phyloP scores from a whole-genome alignment of 2,888 invertebrate genomes.

The Belgica antarctica region DNA sequence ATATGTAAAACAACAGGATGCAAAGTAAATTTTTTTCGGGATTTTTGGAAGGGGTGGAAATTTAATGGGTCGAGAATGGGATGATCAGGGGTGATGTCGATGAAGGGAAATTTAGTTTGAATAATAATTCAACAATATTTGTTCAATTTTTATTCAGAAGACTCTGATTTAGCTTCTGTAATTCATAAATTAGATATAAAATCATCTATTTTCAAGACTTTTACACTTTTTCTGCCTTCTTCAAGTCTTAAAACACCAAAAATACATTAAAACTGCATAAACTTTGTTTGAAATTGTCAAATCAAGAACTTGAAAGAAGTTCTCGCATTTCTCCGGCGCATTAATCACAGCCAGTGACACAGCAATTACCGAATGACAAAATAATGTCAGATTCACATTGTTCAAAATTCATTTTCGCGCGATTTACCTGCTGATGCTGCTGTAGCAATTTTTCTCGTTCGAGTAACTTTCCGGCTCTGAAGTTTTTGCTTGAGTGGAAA shows the following conservation, averaged over 20 bases:
- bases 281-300: not conserved
- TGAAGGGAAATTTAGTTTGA: no score
- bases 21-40: no score
- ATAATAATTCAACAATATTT: no score
- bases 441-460: slow-evolving; percentile 1
- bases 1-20: not conserved
- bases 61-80: not conserved
- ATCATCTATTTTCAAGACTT: no score
- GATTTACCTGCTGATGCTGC: slow-evolving; percentile 8
- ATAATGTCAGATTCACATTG: slow-evolving; percentile 19
- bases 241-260: no score
- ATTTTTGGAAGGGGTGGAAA: not conserved
- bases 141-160: no score
- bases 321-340: not conserved
- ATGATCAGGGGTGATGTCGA: no score
- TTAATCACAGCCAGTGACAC: not conserved
- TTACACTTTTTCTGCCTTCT: no score
- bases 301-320: not conserved
- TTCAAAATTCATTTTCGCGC: slow-evolving; percentile 18
- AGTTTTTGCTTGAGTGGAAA: not conserved
- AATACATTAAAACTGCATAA: no score
- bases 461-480: not conserved
- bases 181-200: no score
- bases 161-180: no score
- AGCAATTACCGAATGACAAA: not conserved